Evolutionary conservation across 1,140 invertebrate species (phyloP), one percentile per base, ranked within the genome.

Genomic region (Frieseomelitta varia): DNA sequence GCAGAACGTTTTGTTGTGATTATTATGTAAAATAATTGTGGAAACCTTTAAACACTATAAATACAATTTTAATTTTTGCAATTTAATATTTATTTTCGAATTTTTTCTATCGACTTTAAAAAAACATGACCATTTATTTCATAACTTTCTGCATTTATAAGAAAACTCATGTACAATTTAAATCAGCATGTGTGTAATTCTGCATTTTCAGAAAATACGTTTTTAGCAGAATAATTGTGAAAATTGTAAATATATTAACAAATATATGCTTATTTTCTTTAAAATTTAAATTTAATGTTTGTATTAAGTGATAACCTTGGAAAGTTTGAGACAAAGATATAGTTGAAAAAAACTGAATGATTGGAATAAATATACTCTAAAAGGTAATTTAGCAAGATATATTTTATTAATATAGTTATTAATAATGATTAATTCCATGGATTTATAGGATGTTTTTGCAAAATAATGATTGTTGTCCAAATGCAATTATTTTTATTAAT

Each of bases 1-100:
- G 67, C 15, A 72, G 72, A 84, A 84, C 55, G 81, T 84, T 84
- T 79, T 63, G 67, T 79, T 84, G 75, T 84, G 56, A 55, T 84
- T 84, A 71, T 79, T 71, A 55, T 65, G 58, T 61, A 51, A 71
- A 79, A 55, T 61, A 79, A 71, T 19, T 39, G 67, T 51, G 81
- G 71, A 58, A 51, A 30, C 24, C 4, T 67, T 47, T 27, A 53
- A 78, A 47, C 2, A 34, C 8, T 61, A 78, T n/a, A 30, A 39
- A n/a, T 51, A 15, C 15, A n/a, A 11, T 51, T 27, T 56, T 78
- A 47, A 77, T 78, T 78, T 74, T 58, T 30, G 24, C 8, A n/a
- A 69, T 51, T 75, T 75, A 56, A 27, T 34, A 14, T 74, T 21
- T 27, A 39, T 34, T 76, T 21, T 21, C 4, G 12, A 24, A 68